A percentile compares a stretch with the other conserved stretches of the same genome.
Evolutionary conservation across 2,888 invertebrate genomes (phyloP).

Genomic region (Hydropsyche betteni): DNA sequence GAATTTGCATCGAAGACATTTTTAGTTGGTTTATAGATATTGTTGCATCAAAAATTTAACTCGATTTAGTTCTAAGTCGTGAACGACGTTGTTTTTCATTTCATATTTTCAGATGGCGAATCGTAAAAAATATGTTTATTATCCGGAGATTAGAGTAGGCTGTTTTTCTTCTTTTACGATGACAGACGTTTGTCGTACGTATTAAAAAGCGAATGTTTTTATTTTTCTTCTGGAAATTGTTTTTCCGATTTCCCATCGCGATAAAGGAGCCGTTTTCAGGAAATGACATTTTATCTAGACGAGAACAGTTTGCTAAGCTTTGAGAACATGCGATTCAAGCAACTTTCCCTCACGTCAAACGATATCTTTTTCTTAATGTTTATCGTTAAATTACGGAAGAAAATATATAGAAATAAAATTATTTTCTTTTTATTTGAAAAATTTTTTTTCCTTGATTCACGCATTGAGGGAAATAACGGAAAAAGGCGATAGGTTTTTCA

Average conservation of each 20-base stretch:
- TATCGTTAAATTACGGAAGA: neutral
- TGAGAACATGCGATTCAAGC: too few species aligned
- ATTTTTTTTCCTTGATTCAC: neutral
- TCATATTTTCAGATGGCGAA: too few species aligned
- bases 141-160: constrained; percentile 9
- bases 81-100: too few species aligned
- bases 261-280: constrained; percentile 21
- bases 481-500: neutral
- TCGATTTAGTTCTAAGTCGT: too few species aligned
- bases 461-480: neutral
- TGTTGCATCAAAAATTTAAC: too few species aligned
- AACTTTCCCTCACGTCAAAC: too few species aligned
- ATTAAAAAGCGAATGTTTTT: constrained; percentile 7
- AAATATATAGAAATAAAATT: neutral
- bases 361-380: constrained; percentile 12
- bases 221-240: constrained; percentile 34
- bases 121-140: neutral
- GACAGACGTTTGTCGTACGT: neutral
- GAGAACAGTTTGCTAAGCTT: neutral
- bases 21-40: too few species aligned
- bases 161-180: constrained; percentile 5
- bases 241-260: constrained; percentile 36
- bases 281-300: constrained; percentile 35
- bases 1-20: too few species aligned
- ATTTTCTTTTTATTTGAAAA: too few species aligned